Evolutionary conservation across 1,140 invertebrate genomes (phyloP), one percentile per base, ranked within the genome.

Genomic region (Platyscapa corneri): DNA sequence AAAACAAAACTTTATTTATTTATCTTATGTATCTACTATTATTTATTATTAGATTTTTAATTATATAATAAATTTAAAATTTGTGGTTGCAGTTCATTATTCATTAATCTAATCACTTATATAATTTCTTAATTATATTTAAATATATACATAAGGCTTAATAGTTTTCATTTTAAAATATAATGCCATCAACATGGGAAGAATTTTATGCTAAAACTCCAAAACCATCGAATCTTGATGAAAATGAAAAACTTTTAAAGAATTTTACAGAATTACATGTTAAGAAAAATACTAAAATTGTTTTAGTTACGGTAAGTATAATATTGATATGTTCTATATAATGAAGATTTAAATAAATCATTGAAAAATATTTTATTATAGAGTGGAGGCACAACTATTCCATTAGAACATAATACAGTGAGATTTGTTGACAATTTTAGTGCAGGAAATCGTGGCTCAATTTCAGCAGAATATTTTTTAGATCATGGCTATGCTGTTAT

Each of bases 341-440:
- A 76, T 46, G 64, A 64, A 84, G 37, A 84, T 70, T 65, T 32
- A 85, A 70, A 37, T 37, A 77, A 80, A 88, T 85, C 56, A 72
- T 70, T 82, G 83, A 64, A 83, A 64, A 49, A 53, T 78, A 70
- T 78, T 85, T 42, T 84, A 88, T 94, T 27, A 46, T 91, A 97
- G 97, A 99, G 98, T 89, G 98, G 98, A 34, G 99, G 99, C 49
- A 99, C 99, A 32, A 99, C 97, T 39, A 97, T 99, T 3, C 99
- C 99, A 1, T 93, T 99, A 74, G 99, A 99, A 91, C 97, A 98
- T 89, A 98, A 99, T 89, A 99, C 98, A 8, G 99, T 99, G 0
- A 95, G 99, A 75, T 99, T 97, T 93, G 97, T 99, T 70, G 99
- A 99, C 90, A 99, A 99, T 94, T 99, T 99, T 93, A 99, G 98